Conservation (phyloP, 2,797 vertebrate genomes). For the Takifugu rubripes region DNA sequence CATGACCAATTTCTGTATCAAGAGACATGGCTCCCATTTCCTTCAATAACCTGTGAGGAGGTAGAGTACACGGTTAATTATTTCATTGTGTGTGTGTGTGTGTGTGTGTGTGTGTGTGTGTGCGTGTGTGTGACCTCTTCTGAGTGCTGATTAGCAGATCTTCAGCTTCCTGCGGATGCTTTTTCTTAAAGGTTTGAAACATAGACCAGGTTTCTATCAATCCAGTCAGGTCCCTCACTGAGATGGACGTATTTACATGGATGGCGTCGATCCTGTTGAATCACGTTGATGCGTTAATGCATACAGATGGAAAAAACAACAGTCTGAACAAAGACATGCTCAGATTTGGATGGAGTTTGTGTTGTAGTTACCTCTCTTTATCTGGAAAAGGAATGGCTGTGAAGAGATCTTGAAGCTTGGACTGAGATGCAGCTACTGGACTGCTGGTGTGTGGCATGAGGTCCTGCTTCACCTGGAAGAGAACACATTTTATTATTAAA, state of each 20-base stretch:
- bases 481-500: background rate
- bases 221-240: conserved; percentile 53
- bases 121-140: conserved; percentile 44
- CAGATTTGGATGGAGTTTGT: background rate
- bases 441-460: conserved; percentile 54
- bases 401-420: conserved; percentile 59
- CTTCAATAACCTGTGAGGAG: conserved; percentile 61
- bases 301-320: conserved; percentile 51
- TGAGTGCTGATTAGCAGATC: conserved; percentile 52
- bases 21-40: conserved; percentile 65
- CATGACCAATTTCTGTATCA: conserved; percentile 55
- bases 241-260: conserved; percentile 26
- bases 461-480: conserved; percentile 2
- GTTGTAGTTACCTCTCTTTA: conserved; percentile 60
- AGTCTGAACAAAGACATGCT: background rate
- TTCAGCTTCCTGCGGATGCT: conserved; percentile 47
- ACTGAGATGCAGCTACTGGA: conserved; percentile 24
- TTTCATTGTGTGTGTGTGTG: background rate
- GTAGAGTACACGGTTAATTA: background rate
- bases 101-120: background rate
- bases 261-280: conserved; percentile 61
- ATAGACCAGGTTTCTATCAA: conserved; percentile 64
- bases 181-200: conserved; percentile 60
- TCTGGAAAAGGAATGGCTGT: conserved; percentile 69
- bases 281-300: background rate